Conservation (phyloP, 92 coral and sea anemone genomes). For the Epizoanthus rinbou region DNA sequence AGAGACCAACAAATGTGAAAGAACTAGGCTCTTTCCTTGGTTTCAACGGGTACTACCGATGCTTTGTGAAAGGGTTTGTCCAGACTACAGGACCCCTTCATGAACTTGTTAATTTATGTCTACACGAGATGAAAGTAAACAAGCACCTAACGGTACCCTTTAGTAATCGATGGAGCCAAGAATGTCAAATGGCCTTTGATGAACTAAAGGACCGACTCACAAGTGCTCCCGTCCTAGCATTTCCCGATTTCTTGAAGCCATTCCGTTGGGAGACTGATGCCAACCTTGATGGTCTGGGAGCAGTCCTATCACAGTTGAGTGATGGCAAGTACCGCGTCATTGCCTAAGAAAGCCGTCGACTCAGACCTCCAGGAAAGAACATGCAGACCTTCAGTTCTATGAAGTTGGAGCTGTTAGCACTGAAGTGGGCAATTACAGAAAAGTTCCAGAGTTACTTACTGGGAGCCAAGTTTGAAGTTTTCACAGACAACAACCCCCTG, state of each 20-base stretch:
- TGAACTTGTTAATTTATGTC: conserved; percentile 58
- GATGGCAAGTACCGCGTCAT: conserved; percentile 54
- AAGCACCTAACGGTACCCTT: conserved; percentile 46
- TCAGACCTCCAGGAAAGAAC: conserved; percentile 59
- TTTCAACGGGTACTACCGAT: conserved; percentile 61
- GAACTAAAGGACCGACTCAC: conserved; percentile 17
- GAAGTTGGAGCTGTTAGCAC: conserved; percentile 52
- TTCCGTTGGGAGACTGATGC: conserved; percentile 45
- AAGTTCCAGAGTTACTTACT: conserved; percentile 59
- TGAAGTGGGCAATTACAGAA: conserved; percentile 60
- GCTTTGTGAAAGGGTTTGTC: conserved; percentile 60
- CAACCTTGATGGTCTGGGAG: conserved; percentile 38
- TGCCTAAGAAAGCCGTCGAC: conserved; percentile 67
- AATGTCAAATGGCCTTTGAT: conserved; percentile 44
- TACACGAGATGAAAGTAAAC: conserved; percentile 45
- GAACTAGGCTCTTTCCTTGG: conserved; percentile 68
- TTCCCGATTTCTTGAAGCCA: conserved; percentile 40
- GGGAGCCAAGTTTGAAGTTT: conserved; percentile 52
- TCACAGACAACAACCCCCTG: conserved; percentile 64
- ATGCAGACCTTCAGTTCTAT: conserved; percentile 68
- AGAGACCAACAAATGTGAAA: conserved; percentile 57
- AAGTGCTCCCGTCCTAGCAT: conserved; percentile 37
- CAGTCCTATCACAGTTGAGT: conserved; percentile 54
- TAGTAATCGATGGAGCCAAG: conserved; percentile 38
- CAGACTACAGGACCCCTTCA: conserved; percentile 63